phyloP scores from a whole-genome alignment of 2,888 invertebrate genomes.

The Lutraria lutraria region DNA sequence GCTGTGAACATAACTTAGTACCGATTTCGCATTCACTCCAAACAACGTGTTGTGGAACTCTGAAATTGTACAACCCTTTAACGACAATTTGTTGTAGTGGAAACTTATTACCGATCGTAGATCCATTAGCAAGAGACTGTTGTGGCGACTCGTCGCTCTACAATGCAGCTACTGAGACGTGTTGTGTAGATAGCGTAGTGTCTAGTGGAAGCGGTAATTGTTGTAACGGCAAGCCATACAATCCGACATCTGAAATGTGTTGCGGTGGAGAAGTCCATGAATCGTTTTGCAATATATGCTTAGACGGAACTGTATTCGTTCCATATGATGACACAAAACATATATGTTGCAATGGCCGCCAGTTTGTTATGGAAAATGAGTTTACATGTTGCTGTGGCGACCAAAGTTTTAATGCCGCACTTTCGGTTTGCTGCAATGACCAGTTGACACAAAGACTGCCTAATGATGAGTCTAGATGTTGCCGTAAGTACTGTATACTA shows the following conservation, averaged over 20 bases:
- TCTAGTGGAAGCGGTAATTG: neutral
- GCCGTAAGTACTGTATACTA: constrained; percentile 22
- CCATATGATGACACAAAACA: constrained; percentile 22
- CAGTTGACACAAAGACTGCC: neutral
- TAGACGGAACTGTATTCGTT: neutral
- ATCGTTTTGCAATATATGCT: neutral
- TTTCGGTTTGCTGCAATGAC: constrained; percentile 20
- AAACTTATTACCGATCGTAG: neutral
- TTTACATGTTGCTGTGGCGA: constrained; percentile 33
- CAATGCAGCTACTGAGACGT: constrained; percentile 25
- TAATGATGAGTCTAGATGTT: neutral
- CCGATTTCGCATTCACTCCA: neutral
- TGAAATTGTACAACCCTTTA: neutral
- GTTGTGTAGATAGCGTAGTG: constrained; percentile 26
- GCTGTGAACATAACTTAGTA: constrained; percentile 13
- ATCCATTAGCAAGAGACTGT: neutral
- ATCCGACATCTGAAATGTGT: constrained; percentile 9
- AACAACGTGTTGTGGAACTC: neutral
- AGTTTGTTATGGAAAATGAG: neutral
- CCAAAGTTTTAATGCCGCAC: neutral
- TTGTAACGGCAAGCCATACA: constrained; percentile 25
- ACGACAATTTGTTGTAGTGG: constrained; percentile 6
- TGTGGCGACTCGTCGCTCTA: constrained; percentile 1
- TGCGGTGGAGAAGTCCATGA: constrained; percentile 27
- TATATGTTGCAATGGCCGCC: constrained; percentile 21